Evolutionary conservation across 1,140 invertebrate genomes (phyloP), one percentile per base, ranked within the genome.

Genomic region (Littorina saxatilis): DNA sequence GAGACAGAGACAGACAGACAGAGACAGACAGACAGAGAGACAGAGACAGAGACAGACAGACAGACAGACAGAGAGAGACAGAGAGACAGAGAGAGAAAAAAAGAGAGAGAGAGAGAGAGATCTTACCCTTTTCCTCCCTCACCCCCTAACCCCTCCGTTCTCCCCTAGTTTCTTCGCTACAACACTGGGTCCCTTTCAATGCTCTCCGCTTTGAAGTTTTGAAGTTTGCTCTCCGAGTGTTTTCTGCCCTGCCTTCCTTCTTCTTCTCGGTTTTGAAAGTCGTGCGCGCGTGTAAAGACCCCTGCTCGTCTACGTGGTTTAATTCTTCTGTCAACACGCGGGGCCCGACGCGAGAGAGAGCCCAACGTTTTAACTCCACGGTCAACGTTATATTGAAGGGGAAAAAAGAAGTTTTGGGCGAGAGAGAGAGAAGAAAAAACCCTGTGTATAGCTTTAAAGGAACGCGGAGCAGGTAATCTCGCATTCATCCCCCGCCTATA

Each of bases 1-100:
- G 76, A 78, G 76, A 78, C 32, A 78, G 76, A 78, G 76, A 78
- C 32, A 78, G 77, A 79, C 61, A 79, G 61, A 39, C 27, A 32
- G 61, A 15, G 29, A 29, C 4, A 7, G 61, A 63, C 11, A 29
- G 0, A 63, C 27, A 63, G 7, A 63, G 61, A 27, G 61, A 63
- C n/a, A 63, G 61, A 32, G n/a, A 63, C 2, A 63, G n/a, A 63
- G n/a, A 63, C n/a, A 63, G 61, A 63, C 9, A 58, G 55, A 58
- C 9, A 58, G 55, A 58, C 9, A 58, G 55, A 58, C 7, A 68
- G 63, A 39, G 20, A 68, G 63, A 68, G 63, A 68, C 4, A 68
- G 35, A 39, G 35, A 68, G 35, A 68, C 32, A 68, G 35, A 27
- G 63, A 68, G 66, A 68, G 66, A 68, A 20, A 68, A 13, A 32